Conservation (phyloP, 2,113 vertebrate species). For the Pedetes capensis region DNA sequence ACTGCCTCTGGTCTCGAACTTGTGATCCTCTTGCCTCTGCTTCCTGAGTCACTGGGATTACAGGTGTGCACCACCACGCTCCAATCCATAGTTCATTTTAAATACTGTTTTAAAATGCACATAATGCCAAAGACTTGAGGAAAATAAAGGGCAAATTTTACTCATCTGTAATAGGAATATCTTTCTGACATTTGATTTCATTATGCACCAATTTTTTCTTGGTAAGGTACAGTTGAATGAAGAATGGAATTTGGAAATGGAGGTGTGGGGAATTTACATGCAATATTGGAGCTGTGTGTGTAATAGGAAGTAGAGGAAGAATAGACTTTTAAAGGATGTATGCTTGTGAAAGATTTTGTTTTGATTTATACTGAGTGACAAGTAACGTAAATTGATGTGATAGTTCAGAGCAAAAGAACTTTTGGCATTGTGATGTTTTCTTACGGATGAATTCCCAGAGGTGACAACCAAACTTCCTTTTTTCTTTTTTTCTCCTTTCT, state of each 20-base stretch:
- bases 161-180: background rate
- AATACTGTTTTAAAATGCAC: background rate
- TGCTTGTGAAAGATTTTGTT: slow-evolving; percentile 1
- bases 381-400: background rate
- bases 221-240: background rate
- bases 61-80: too few species aligned
- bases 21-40: too few species aligned
- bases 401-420: background rate
- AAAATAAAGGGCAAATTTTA: slow-evolving; percentile 4
- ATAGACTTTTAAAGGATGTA: background rate
- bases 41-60: too few species aligned
- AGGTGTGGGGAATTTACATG: background rate
- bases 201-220: background rate
- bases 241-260: background rate
- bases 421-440: slow-evolving; percentile 21
- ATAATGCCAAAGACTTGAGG: slow-evolving; percentile 2
- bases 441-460: background rate
- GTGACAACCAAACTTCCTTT: background rate
- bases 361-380: background rate
- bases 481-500: too few species aligned
- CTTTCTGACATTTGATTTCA: slow-evolving; percentile 28
- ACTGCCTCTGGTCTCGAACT: too few species aligned
- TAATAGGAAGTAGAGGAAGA: background rate
- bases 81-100: too few species aligned
- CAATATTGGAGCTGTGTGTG: background rate